Conservation (phyloP, 2,113 vertebrate genomes). For the Zapornia atra region DNA sequence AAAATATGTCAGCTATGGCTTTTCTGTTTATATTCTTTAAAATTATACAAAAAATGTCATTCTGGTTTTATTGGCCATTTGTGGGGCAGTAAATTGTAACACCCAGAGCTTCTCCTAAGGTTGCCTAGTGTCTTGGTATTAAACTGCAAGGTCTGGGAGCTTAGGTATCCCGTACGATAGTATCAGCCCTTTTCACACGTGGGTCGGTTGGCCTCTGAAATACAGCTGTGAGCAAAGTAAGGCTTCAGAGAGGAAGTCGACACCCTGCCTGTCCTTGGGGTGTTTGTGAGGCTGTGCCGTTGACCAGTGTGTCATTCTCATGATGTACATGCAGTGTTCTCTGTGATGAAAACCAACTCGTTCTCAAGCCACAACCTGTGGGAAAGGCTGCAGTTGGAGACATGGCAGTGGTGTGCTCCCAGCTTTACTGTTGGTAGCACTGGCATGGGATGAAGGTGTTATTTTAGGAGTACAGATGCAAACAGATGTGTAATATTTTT, state of each 20-base stretch:
- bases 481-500: background rate
- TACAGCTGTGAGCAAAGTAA: background rate
- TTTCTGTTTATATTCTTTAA: background rate
- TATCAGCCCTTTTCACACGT: fast-evolving
- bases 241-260: fast-evolving
- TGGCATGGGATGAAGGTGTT: background rate
- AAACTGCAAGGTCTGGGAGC: background rate
- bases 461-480: background rate
- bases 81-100: background rate
- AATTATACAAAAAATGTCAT: background rate
- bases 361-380: too few species aligned
- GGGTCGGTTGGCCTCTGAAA: background rate
- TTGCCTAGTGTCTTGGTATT: background rate
- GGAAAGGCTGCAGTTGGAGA: background rate
- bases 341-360: fast-evolving
- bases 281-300: fast-evolving
- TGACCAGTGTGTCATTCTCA: fast-evolving
- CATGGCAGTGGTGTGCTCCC: fast-evolving
- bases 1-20: fast-evolving
- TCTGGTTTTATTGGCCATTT: background rate
- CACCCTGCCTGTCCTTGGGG: fast-evolving
- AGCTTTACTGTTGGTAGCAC: background rate
- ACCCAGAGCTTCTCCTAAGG: background rate
- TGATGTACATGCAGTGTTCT: fast-evolving
- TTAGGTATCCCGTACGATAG: background rate